Base-by-base conservation (phyloP, 2,113 vertebrate species). In the Pardalotus punctatus region DNA sequence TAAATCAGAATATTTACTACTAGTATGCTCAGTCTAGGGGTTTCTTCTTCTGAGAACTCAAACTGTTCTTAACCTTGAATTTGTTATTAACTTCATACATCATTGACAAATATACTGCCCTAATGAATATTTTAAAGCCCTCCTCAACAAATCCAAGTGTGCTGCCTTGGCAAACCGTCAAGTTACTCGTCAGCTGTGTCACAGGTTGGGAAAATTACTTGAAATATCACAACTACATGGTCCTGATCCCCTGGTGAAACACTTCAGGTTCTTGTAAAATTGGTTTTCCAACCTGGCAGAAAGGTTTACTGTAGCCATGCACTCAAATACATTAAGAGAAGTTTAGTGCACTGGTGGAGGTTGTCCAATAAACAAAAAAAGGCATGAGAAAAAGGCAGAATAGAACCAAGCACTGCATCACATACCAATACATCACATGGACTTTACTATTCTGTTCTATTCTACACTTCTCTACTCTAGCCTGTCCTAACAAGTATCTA, bases 91-190 rank as follows among this genome's bases (percentile, higher is more conserved):
- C 36, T 79, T 85, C 58, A 93, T 81, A 45, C 42, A 93, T 92
- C 64, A 91, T 88, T 96, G 81, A 93, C 82, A 96, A 72, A 92
- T 83, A 77, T 25, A 78, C 51, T 73, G 58, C 40, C 62, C 58
- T 88, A 71, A 93, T 93, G 64, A 97, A 93, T 96, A 93, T 95
- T 97, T 96, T 86, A 97, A 86, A 91, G 28, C 43, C 66, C n/a
- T 74, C 45, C 88, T 90, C 76, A 40, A 67, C 33, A 91, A 86
- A 83, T 22, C 74, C 65, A 62, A 56, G 17, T 71, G 70, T 86
- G 78, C 51, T 88, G 69, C 84, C 90, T 81, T 88, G 69, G 84
- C 81, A 95, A 80, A 48, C 53, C 81, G 74, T 85, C 79, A 79
- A 48, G 67, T 72, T 74, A 66, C 86, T 69, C 86, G 82, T 62